These are phyloP conservation scores for Axinella damicornis DNA, from an alignment of 37 sponge, comb jelly and placozoan species.

Conservation along the genomic window DNA sequence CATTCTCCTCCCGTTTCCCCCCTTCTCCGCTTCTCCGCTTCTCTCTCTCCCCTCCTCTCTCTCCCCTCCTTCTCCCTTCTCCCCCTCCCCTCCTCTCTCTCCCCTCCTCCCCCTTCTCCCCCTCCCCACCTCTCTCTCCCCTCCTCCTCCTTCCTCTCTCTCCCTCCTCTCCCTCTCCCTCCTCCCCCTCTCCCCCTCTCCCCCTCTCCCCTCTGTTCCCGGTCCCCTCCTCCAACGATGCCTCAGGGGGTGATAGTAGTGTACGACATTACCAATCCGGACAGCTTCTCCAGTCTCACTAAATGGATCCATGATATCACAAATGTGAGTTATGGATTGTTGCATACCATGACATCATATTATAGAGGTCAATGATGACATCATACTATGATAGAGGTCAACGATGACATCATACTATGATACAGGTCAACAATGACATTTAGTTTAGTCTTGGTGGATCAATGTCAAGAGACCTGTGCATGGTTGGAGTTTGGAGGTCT, in stretches of 20 bases:
- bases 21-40: neutral
- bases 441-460: no score
- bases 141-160: no score
- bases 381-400: no score
- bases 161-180: neutral
- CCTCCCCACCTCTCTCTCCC: slow-evolving; percentile 11
- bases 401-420: no score
- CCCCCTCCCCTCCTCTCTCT: slow-evolving; percentile 17
- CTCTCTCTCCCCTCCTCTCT: slow-evolving; percentile 13
- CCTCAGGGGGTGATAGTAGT: slow-evolving; percentile 77
- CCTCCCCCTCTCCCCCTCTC: no score
- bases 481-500: no score
- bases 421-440: no score
- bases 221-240: neutral
- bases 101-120: neutral
- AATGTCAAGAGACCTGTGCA: no score
- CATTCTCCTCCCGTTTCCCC: neutral
- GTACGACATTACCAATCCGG: slow-evolving; percentile 64
- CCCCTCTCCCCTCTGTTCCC: neutral
- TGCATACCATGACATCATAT: no score
- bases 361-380: no score
- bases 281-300: slow-evolving; percentile 43
- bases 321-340: no score
- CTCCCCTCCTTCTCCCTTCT: neutral
- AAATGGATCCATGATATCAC: slow-evolving; percentile 76